These are phyloP conservation scores for Hydrotaea cyrtoneurina DNA, from an alignment of 2,888 invertebrate species.

Conservation along the genomic window DNA sequence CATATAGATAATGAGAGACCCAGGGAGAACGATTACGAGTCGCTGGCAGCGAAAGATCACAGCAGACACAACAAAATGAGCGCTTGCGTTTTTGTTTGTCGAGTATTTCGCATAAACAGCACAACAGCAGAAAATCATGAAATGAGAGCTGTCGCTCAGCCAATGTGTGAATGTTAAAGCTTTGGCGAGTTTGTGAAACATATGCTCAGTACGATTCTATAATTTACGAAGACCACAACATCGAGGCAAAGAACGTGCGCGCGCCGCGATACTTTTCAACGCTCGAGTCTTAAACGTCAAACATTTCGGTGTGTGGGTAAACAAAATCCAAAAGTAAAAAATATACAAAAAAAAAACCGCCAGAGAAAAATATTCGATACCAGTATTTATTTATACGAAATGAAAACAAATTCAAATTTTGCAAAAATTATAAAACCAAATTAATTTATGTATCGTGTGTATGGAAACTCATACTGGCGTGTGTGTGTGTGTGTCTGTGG, in stretches of 20 bases:
- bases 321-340: background rate
- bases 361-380: background rate
- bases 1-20: background rate
- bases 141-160: background rate
- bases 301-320: conserved; percentile 41
- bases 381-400: background rate
- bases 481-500: too few species aligned
- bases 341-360: background rate
- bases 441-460: background rate
- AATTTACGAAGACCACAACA: conserved; percentile 52
- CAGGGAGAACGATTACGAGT: background rate
- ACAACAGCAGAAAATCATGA: too few species aligned
- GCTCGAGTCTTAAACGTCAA: background rate
- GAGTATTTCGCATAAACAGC: background rate
- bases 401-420: background rate
- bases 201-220: conserved; percentile 61
- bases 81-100: background rate
- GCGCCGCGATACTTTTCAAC: background rate
- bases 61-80: background rate
- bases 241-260: background rate
- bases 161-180: conserved; percentile 44
- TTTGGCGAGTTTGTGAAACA: conserved; percentile 55
- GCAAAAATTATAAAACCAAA: background rate
- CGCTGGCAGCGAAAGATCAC: background rate
- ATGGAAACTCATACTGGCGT: background rate